phyloP scores from a whole-genome alignment of 2,888 invertebrate species.

The Bellardia bayeri region DNA sequence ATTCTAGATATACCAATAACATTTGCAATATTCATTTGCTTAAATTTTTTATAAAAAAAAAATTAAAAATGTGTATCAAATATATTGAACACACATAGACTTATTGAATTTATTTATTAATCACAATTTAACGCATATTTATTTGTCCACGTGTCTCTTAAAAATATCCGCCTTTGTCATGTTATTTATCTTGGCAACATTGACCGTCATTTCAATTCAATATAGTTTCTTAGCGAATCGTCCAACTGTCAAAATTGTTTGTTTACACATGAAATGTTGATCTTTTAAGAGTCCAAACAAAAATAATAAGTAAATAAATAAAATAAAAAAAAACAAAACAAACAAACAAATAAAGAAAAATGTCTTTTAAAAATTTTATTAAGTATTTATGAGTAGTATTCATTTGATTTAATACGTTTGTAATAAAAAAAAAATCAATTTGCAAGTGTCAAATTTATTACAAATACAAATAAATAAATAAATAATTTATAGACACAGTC shows the following conservation, averaged over 20 bases:
- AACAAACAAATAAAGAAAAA: constrained; percentile 7
- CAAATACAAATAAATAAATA: constrained; percentile 66
- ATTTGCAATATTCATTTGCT: background rate
- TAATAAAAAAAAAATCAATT: constrained; percentile 69
- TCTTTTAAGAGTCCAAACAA: constrained; percentile 50
- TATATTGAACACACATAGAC: constrained; percentile 14
- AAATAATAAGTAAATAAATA: constrained; percentile 30
- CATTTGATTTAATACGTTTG: constrained; percentile 65
- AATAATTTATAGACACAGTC: constrained; percentile 63
- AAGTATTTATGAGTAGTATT: constrained; percentile 48
- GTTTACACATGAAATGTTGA: constrained; percentile 68
- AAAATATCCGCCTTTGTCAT: constrained; percentile 62
- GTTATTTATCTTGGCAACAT: constrained; percentile 67
- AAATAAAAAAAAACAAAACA: background rate
- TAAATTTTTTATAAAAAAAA: background rate
- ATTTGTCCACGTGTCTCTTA: constrained; percentile 66
- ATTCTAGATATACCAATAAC: background rate
- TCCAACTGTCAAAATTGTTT: constrained; percentile 53
- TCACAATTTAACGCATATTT: constrained; percentile 46
- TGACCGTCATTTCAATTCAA: constrained; percentile 29
- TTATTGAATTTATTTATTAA: constrained; percentile 50
- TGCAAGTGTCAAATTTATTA: constrained; percentile 72
- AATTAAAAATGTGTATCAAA: background rate
- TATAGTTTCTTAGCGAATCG: constrained; percentile 17
- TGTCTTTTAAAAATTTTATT: constrained; percentile 38